These are phyloP conservation scores for Ceratoteleas bidentatus DNA, from an alignment of 1,140 invertebrate genomes.

Conservation along the genomic window DNA sequence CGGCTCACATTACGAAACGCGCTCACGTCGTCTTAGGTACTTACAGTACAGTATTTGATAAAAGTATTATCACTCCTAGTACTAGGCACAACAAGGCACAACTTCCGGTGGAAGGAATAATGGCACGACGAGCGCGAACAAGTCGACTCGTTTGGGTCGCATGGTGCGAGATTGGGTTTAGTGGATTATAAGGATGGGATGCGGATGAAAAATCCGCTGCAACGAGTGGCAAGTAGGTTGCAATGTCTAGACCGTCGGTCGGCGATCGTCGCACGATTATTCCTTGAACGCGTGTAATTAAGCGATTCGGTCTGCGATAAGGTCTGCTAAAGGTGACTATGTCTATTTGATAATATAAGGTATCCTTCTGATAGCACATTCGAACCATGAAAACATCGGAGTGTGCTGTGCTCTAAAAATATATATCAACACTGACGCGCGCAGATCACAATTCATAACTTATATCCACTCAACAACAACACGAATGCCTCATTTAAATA, in stretches of 20 bases:
- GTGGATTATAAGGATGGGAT: neutral
- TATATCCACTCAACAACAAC: too few species aligned
- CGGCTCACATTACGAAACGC: slow-evolving; percentile 68
- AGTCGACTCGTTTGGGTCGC: too few species aligned
- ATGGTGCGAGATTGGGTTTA: too few species aligned
- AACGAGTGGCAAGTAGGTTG: too few species aligned
- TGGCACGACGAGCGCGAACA: neutral
- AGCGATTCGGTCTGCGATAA: slow-evolving; percentile 66
- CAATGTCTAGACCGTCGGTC: too few species aligned
- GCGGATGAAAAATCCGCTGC: neutral
- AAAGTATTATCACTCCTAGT: slow-evolving; percentile 77
- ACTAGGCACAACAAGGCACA: slow-evolving; percentile 74
- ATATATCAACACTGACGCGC: slow-evolving; percentile 40
- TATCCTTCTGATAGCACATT: slow-evolving; percentile 61
- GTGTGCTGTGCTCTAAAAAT: slow-evolving; percentile 36
- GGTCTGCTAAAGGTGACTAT: slow-evolving; percentile 73
- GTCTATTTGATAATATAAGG: slow-evolving; percentile 73
- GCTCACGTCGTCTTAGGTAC: slow-evolving; percentile 62
- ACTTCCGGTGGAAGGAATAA: slow-evolving; percentile 43
- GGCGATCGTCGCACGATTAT: slow-evolving; percentile 16
- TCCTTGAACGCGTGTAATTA: slow-evolving; percentile 53
- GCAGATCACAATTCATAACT: slow-evolving; percentile 52
- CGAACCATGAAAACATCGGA: slow-evolving; percentile 25
- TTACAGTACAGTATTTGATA: slow-evolving; percentile 72
- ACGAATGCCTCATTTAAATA: slow-evolving; percentile 56